A percentile compares a stretch with the other conserved stretches of the same genome.
phyloP scores from a whole-genome alignment of 2,113 vertebrate genomes.

The Danionella cerebrum region DNA sequence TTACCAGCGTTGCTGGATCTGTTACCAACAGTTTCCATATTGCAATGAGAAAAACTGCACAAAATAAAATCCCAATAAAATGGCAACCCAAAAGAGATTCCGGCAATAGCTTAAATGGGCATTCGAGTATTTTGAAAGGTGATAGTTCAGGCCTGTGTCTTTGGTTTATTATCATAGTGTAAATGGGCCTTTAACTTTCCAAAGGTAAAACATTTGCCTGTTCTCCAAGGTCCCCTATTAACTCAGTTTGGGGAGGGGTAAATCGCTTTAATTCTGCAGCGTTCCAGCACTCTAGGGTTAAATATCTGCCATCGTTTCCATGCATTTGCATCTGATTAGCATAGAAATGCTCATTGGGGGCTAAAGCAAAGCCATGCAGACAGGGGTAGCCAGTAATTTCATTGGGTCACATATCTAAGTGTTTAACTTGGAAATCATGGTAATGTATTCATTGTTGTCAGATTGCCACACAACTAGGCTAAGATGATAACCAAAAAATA shows the following conservation, averaged over 20 bases:
- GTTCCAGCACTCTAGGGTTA: slow-evolving; percentile 46
- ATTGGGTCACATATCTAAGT: slow-evolving; percentile 53
- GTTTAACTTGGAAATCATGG: slow-evolving; percentile 44
- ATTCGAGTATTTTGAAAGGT: slow-evolving; percentile 23
- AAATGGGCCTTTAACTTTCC: slow-evolving; percentile 42
- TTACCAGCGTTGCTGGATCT: neutral
- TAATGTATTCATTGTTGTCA: slow-evolving; percentile 45
- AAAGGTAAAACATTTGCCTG: slow-evolving; percentile 37
- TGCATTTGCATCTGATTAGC: slow-evolving; percentile 65
- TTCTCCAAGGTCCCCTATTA: slow-evolving; percentile 40
- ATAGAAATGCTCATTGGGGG: slow-evolving; percentile 55
- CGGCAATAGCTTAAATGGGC: slow-evolving; percentile 10
- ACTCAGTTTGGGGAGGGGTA: slow-evolving; percentile 22
- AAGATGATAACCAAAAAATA: slow-evolving; percentile 19
- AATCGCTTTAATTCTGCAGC: slow-evolving; percentile 40
- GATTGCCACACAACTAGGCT: slow-evolving; percentile 14
- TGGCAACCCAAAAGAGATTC: slow-evolving; percentile 5
- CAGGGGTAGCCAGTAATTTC: slow-evolving; percentile 49
- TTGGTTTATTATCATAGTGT: slow-evolving; percentile 33
- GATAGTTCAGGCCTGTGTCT: slow-evolving; percentile 31
- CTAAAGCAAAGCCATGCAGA: slow-evolving; percentile 40
- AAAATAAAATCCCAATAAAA: slow-evolving; percentile 6
- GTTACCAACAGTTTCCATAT: neutral
- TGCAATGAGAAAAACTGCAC: neutral
- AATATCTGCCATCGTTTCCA: slow-evolving; percentile 59